These are phyloP conservation scores for Caenorhabditis sp. DNA, from an alignment of 2,888 invertebrate genomes.

Conservation along the genomic window DNA sequence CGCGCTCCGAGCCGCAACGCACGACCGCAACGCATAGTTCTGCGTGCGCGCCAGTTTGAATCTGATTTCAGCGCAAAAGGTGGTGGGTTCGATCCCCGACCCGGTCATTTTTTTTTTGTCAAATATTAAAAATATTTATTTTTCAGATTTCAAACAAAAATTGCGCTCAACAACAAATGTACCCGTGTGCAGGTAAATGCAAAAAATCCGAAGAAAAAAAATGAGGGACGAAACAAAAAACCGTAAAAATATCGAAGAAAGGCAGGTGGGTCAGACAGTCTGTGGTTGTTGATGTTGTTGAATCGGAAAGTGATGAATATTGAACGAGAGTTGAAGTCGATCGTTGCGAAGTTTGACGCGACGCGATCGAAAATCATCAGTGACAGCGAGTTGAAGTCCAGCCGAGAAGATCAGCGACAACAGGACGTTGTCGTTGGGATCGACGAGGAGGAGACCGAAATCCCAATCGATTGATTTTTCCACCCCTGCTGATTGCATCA, in stretches of 20 bases:
- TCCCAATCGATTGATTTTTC: conserved; percentile 24
- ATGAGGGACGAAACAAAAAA: no score
- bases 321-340: neutral
- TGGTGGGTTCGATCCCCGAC: no score
- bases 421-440: conserved; percentile 11
- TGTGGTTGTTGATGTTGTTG: neutral
- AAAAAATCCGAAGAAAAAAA: no score
- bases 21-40: no score
- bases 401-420: conserved; percentile 20
- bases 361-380: conserved; percentile 32
- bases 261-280: neutral
- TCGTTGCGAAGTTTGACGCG: conserved; percentile 6
- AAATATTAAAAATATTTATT: no score
- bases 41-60: no score
- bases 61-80: no score
- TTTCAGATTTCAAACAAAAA: no score
- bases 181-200: no score
- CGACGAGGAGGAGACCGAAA: conserved; percentile 22
- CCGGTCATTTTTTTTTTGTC: no score
- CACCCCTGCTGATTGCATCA: conserved; percentile 2
- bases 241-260: neutral
- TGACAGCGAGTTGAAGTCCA: conserved; percentile 9
- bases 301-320: neutral
- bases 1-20: no score
- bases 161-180: no score